Conservation (phyloP, 2,113 vertebrate species). For the Tricholaema leucomelas region DNA sequence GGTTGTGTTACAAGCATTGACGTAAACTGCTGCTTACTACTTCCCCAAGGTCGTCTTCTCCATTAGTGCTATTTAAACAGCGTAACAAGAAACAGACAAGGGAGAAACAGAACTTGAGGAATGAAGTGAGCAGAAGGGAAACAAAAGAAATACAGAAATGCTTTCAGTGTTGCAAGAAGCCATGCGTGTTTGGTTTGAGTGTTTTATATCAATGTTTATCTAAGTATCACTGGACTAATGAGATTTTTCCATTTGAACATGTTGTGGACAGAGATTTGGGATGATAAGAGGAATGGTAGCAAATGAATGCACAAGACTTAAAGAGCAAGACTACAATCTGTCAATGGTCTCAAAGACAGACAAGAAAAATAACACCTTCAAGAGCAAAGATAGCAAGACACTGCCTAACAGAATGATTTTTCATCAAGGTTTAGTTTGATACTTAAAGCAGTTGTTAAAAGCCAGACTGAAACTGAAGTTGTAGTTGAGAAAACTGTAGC, state of each 20-base stretch:
- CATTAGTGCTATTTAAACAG: neutral
- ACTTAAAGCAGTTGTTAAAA: neutral
- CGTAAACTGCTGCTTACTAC: neutral
- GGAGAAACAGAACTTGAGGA: neutral
- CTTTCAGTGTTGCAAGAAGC: neutral
- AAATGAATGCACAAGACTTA: neutral
- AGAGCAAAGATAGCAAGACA: neutral
- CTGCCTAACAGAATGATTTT: neutral
- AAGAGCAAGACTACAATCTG: neutral
- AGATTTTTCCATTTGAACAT: neutral
- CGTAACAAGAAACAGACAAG: neutral
- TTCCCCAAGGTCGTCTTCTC: neutral
- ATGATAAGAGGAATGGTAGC: neutral
- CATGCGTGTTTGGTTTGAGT: neutral
- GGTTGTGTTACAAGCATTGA: neutral
- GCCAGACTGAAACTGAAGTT: neutral
- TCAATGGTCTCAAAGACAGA: neutral
- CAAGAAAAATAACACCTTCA: neutral
- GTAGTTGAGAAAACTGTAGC: neutral
- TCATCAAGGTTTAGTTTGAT: neutral
- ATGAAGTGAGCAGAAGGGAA: neutral
- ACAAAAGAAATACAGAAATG: neutral
- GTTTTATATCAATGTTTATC: neutral
- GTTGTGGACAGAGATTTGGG: neutral
- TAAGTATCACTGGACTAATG: neutral